Base-by-base conservation (phyloP, 2,113 vertebrate genomes). In the Sylvilagus bachmani region DNA sequence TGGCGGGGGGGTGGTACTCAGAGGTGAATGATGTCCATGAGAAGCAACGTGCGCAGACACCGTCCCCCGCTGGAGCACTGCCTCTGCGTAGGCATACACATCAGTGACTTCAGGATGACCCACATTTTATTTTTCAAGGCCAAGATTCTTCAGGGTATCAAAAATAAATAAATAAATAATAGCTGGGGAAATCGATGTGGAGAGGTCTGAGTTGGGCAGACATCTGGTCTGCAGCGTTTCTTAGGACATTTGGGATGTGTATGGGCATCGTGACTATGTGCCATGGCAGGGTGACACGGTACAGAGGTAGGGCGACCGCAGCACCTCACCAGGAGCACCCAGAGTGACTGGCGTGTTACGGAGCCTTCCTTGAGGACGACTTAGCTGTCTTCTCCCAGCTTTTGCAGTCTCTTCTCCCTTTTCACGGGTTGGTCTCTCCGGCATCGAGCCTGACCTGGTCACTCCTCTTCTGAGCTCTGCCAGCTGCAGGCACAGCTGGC, bases 11-110 rank as follows among this genome's bases (percentile, higher is more conserved):
- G 44, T 44, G 44, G 44, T 44, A 44, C 58, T 90, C 7, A 55
- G 71, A 58, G 53, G 73, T 12, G 25, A 70, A 58, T 25, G 6
- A 25, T 19, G 31, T 16, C 25, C 53, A 38, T 1, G 1, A 24
- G 36, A 51, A 13, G 75, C 0, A 0, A 6, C 29, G 29, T 10
- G 1, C 4, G 17, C 29, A 31, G 58, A 29, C 0, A 0, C 55
- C 5, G 25, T 51, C 55, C 24, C 82, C 8, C 4, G 0, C 38
- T 10, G 22, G 27, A 14, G 62, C 14, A 22, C 55, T 67, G 49
- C 67, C 49, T 49, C 0, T 0, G 31, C 16, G 16, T 25, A 29
- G 5, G 61, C 61, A 78, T 82, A 81, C 74, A 16, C 67, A 89
- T 33, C 5, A 5, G 10, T 90, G 49, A 85, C 25, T 87, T 10